Evolutionary conservation across 2,797 vertebrate species (phyloP).

Genomic region (Potorous gilbertii): DNA sequence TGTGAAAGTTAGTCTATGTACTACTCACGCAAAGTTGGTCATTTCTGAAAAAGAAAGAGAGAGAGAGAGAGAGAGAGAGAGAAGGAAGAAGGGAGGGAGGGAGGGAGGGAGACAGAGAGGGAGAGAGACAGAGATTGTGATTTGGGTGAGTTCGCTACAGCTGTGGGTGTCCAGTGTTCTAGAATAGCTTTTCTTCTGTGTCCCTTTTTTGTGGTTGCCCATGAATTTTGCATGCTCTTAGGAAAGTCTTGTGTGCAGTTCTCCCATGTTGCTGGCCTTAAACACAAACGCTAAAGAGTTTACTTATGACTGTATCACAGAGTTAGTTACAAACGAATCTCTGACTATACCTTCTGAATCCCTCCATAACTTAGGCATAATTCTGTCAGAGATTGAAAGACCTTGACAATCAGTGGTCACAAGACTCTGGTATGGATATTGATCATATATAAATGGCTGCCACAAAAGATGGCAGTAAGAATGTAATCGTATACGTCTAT

Average conservation of each 20-base stretch:
- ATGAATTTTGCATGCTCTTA: neutral
- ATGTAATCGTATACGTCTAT: neutral
- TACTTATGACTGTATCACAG: neutral
- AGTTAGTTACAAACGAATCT: neutral
- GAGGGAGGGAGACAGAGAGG: too few species aligned
- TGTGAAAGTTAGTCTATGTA: neutral
- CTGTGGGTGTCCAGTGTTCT: neutral
- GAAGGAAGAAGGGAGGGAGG: too few species aligned
- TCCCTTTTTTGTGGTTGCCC: neutral
- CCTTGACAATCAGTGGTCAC: too few species aligned
- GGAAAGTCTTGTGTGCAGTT: neutral
- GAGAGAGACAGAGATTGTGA: neutral
- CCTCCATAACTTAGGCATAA: too few species aligned
- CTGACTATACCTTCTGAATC: too few species aligned
- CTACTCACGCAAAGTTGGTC: neutral
- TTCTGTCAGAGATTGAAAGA: too few species aligned
- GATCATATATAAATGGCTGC: neutral
- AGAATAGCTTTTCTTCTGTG: neutral
- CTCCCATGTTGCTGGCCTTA: neutral
- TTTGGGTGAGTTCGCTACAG: neutral
- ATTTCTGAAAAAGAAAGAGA: neutral
- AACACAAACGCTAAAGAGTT: neutral
- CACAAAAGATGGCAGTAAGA: neutral
- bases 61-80: too few species aligned
- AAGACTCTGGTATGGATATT: neutral